Evolutionary conservation across 37 sponge, comb jelly and placozoan genomes (phyloP), one percentile per base, ranked within the genome.

Genomic region (Theonella swinhoei): DNA sequence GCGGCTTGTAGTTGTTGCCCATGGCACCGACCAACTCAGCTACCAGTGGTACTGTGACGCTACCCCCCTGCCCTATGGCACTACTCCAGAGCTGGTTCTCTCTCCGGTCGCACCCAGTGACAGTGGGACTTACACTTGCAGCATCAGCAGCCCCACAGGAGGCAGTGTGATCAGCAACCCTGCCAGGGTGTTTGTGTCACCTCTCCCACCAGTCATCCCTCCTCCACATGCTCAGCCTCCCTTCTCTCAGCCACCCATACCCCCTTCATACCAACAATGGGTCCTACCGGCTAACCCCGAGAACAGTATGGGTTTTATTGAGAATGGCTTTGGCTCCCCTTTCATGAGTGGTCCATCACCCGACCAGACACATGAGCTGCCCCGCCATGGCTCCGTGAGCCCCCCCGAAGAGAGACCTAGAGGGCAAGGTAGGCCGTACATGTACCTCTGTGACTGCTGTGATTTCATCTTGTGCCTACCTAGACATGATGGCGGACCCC

Each of bases 41-140:
- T 92, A 92, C 76, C 95, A 91, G 87, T 95, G 95, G 95, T 92
- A 80, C 74, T 60, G 82, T 31, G 80, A 95, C 35, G 76, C 79
- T 30, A 22, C 67, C 32, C 26, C 62, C 17, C 78, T 92, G 23
- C 30, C 59, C 29, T 90, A 88, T 41, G 83, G 80, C 0, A 83
- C 70, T 0, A 8, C 60, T 11, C 60, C 28, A 4, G 90, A 84
- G 24, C 42, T 95, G 29, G 40, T 64, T 0, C 62, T 95, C 20
- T 34, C 74, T 0, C 64, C 26, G 1, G 84, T 82, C 22, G 31
- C 39, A 19, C 69, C 70, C 17, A 70, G 47, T 40, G 69, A 85
- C 42, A 71, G 73, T 26, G 95, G 95, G 0, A 62, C 47, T 11
- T 95, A 95, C 30, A 70, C 22, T 30, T 95, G 95, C 59, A 74